Evolutionary conservation across 2,113 vertebrate genomes (phyloP).

Genomic region (Heterotis niloticus): DNA sequence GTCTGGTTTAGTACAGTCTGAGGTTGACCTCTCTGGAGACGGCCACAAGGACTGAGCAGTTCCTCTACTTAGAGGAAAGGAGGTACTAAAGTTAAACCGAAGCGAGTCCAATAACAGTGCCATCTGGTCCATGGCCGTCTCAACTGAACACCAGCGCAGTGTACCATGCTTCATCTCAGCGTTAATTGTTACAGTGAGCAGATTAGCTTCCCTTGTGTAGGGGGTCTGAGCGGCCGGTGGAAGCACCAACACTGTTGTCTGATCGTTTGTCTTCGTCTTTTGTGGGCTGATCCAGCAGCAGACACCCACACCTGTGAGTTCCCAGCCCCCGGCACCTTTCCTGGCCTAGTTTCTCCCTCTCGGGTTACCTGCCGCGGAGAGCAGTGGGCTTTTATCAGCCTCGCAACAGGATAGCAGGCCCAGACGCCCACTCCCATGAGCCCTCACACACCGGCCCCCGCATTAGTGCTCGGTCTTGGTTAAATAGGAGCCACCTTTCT

Average conservation of each 20-base stretch:
- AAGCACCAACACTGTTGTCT: constrained; percentile 5
- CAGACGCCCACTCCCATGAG: constrained; percentile 64
- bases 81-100: neutral
- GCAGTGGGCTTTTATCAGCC: constrained; percentile 59
- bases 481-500: constrained; percentile 43
- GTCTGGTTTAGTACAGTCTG: neutral
- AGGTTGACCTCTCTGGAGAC: neutral
- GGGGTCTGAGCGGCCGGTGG: constrained; percentile 1
- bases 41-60: neutral
- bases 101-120: too few relatives aligned
- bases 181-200: neutral
- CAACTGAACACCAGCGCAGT: neutral
- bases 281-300: constrained; percentile 33
- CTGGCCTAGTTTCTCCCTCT: constrained; percentile 61
- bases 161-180: neutral
- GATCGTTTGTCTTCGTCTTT: constrained; percentile 16
- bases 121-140: neutral
- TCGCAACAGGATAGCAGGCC: constrained; percentile 63
- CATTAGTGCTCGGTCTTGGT: constrained; percentile 31
- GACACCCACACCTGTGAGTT: constrained; percentile 44
- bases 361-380: constrained; percentile 59
- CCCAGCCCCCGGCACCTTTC: constrained; percentile 40
- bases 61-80: neutral
- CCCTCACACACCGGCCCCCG: constrained; percentile 49
- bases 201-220: constrained; percentile 21